Conservation (phyloP, 2,888 invertebrate species). For the Synanthedon tipuliformis region DNA sequence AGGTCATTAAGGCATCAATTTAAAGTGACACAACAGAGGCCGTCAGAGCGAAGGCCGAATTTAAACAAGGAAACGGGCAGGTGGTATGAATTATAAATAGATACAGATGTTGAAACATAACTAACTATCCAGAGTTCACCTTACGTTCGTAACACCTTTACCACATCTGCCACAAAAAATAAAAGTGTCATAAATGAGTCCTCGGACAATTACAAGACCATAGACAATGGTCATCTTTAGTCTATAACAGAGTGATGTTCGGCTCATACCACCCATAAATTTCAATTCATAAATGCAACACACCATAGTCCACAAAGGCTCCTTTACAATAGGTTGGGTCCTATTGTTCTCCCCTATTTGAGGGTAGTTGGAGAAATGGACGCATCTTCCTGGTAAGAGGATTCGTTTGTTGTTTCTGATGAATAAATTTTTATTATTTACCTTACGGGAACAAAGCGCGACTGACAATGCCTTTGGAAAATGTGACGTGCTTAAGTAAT, state of each 20-base stretch:
- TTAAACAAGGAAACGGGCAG: conserved; percentile 35
- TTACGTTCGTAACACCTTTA: conserved; percentile 19
- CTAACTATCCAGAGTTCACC: conserved; percentile 16
- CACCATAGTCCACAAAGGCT: conserved; percentile 25
- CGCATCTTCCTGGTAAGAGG: conserved; percentile 41
- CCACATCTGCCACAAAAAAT: conserved; percentile 43
- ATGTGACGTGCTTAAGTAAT: conserved; percentile 4
- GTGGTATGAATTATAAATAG: conserved; percentile 44
- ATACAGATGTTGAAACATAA: conserved; percentile 33
- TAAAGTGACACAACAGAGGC: neutral
- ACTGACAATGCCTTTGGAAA: conserved; percentile 15
- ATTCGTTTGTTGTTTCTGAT: conserved; percentile 41
- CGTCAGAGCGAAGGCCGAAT: conserved; percentile 4
- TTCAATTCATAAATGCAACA: conserved; percentile 29
- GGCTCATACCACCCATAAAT: conserved; percentile 30
- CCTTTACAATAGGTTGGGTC: conserved; percentile 36
- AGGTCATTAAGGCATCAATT: neutral
- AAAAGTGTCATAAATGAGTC: conserved; percentile 52
- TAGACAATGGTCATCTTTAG: conserved; percentile 21
- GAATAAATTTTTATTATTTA: conserved; percentile 43
- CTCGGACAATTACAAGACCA: conserved; percentile 29
- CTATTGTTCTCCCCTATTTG: conserved; percentile 32
- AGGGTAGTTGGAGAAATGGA: conserved; percentile 37
- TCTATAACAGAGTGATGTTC: conserved; percentile 6
- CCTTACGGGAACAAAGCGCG: conserved; percentile 23